Percentiles rank a stretch among this genome's conserved stretches.
These are phyloP conservation scores for Helicolenus hilgendorfi DNA, from an alignment of 2,797 vertebrate genomes.

Conservation along the genomic window DNA sequence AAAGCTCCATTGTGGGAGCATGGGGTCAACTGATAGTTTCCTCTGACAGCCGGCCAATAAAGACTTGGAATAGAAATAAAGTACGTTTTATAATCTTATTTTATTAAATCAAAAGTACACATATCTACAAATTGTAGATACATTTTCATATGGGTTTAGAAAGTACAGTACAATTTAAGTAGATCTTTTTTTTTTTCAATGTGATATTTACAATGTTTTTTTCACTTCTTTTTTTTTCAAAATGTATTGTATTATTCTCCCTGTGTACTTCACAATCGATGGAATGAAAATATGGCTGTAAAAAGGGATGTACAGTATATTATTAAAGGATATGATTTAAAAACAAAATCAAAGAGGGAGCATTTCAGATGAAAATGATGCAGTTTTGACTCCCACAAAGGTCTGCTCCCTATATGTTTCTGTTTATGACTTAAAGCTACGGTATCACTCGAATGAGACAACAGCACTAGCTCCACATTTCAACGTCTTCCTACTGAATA, in stretches of 20 bases:
- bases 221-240: slow-evolving; percentile 40
- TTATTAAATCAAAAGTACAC: slow-evolving; percentile 91
- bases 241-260: slow-evolving; percentile 71
- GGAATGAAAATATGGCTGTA: slow-evolving; percentile 81
- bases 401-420: slow-evolving; percentile 36
- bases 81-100: slow-evolving; percentile 75
- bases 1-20: slow-evolving; percentile 29
- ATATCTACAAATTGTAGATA: slow-evolving; percentile 91
- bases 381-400: slow-evolving; percentile 25
- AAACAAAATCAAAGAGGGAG: slow-evolving; percentile 47
- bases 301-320: slow-evolving; percentile 68
- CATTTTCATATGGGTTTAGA: slow-evolving; percentile 88
- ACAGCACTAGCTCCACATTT: slow-evolving; percentile 18
- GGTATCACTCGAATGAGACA: slow-evolving; percentile 26
- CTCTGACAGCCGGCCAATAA: slow-evolving; percentile 11
- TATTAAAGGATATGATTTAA: slow-evolving; percentile 54
- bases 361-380: slow-evolving; percentile 31
- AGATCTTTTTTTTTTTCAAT: slow-evolving; percentile 79
- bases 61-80: background rate
- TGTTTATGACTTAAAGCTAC: slow-evolving; percentile 66
- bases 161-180: slow-evolving; percentile 92
- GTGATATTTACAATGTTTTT: slow-evolving; percentile 88
- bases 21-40: slow-evolving; percentile 36
- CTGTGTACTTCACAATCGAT: slow-evolving; percentile 74
- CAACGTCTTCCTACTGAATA: background rate